Evolutionary conservation across 2,888 invertebrate species (phyloP), one percentile per base, ranked within the genome.

Genomic region (Hecatera dysodea): DNA sequence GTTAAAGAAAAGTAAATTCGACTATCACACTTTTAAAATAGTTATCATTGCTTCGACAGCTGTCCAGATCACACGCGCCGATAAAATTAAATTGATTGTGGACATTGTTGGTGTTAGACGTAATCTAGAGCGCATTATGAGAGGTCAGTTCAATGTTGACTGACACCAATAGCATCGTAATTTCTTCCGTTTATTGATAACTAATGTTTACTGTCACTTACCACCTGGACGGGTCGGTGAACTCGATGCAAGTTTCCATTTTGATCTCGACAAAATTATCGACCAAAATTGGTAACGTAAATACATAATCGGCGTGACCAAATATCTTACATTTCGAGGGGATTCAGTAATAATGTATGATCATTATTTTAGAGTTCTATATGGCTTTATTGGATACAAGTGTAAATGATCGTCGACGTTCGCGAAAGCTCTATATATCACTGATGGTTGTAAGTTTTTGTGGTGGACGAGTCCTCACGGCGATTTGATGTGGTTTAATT

Each of bases 401-500:
- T 89, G 90, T 88, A 90, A 90, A 89, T 88, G 89, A 88, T 84
- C 75, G 67, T 74, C 85, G 81, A 83, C 80, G 83, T 85, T 84
- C 72, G 82, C 86, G 72, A 80, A 86, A 83, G 77, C 85, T 80
- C 88, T 86, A 91, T 92, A 92, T 90, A 91, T 91, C 90, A 89
- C 87, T 86, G 88, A 81, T 88, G 87, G 86, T 86, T 85, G 83
- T 64, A 83, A 75, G 90, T 93, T 94, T 93, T 94, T 93, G 92
- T 88, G 73, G 85, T 81, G 74, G 76, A 84, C 87, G 84, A 81
- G 87, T 88, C 84, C 85, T 83, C 87, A 80, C 85, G 87, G 88
- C 90, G 90, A 92, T 92, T 94, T 94, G 92, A 94, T 94, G 94
- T 90, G 90, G 93, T 93, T 94, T 93, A 93, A 94, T 94, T 93